Percentiles rank a stretch among this genome's conserved stretches.
phyloP scores from a whole-genome alignment of 1,140 invertebrate genomes.

The Bombyx mori region DNA sequence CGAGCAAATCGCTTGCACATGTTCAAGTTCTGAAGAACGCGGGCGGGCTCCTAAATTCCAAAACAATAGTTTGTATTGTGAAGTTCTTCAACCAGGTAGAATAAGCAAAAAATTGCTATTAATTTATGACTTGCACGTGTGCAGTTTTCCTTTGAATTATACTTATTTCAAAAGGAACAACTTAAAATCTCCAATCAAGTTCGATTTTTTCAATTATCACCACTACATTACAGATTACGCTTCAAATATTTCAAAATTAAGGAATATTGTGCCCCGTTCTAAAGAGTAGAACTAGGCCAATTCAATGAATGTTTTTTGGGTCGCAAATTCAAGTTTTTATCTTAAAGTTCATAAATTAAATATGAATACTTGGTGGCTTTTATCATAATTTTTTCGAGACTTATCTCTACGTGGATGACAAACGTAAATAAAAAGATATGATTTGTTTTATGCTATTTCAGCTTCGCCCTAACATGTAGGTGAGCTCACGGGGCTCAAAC shows the following conservation, averaged over 20 bases:
- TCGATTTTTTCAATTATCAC: not conserved
- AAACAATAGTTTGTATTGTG: constrained; percentile 25
- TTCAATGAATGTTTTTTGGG: no score
- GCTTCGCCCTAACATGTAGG: no score
- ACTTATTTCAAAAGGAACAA: not conserved
- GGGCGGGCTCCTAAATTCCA: constrained; percentile 10
- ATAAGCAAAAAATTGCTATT: constrained; percentile 19
- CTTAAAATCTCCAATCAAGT: not conserved
- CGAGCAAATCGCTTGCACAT: no score
- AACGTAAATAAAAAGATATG: no score
- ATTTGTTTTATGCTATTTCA: no score
- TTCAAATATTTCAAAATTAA: not conserved
- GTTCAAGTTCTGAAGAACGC: not conserved
- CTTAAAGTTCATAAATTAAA: no score
- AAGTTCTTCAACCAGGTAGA: constrained; percentile 41
- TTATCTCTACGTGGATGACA: no score
- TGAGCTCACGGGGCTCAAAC: no score
- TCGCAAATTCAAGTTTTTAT: no score
- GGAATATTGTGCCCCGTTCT: not conserved
- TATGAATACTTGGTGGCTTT: no score
- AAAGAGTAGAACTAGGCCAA: no score
- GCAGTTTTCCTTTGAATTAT: constrained; percentile 6
- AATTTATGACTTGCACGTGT: constrained; percentile 55
- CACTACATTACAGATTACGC: not conserved
- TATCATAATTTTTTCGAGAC: no score